These are phyloP conservation scores for Tethya wilhelma DNA, from an alignment of 37 sponge, comb jelly and placozoan genomes.

Conservation along the genomic window DNA sequence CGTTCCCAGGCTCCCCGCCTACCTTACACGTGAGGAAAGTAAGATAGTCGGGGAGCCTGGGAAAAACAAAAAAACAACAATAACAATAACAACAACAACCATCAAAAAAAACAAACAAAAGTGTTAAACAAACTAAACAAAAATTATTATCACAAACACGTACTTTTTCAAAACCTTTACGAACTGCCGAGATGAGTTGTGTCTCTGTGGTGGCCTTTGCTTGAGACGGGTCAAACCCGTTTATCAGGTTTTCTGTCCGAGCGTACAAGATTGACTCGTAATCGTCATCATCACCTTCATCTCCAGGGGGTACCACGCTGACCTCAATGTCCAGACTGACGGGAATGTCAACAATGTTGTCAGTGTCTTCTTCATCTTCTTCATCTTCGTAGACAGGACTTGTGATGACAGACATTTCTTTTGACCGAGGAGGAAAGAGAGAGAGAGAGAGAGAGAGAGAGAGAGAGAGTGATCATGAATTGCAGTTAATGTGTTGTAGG, in stretches of 20 bases:
- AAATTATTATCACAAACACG: no score
- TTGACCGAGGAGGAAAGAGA: no score
- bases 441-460: no score
- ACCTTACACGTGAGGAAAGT: no score
- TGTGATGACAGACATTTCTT: slow-evolving; percentile 8
- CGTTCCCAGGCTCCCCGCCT: no score
- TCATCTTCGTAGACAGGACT: slow-evolving; percentile 17
- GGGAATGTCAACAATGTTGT: not conserved
- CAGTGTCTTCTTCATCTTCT: not conserved
- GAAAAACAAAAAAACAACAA: no score
- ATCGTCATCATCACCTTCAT: slow-evolving; percentile 7
- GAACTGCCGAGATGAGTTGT: slow-evolving; percentile 1
- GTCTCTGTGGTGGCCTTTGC: not conserved
- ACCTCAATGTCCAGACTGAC: slow-evolving; percentile 13
- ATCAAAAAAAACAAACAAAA: no score
- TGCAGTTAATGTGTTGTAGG: no score
- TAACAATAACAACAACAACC: no score
- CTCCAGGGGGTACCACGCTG: not conserved
- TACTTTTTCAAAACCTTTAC: not conserved
- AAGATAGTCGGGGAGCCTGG: no score
- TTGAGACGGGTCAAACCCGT: slow-evolving; percentile 5
- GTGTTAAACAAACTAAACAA: no score
- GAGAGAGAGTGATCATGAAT: no score
- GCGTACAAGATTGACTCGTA: not conserved
- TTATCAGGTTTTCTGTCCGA: not conserved